These are phyloP conservation scores for Eubucco bourcierii DNA, from an alignment of 2,113 vertebrate genomes.

Conservation along the genomic window DNA sequence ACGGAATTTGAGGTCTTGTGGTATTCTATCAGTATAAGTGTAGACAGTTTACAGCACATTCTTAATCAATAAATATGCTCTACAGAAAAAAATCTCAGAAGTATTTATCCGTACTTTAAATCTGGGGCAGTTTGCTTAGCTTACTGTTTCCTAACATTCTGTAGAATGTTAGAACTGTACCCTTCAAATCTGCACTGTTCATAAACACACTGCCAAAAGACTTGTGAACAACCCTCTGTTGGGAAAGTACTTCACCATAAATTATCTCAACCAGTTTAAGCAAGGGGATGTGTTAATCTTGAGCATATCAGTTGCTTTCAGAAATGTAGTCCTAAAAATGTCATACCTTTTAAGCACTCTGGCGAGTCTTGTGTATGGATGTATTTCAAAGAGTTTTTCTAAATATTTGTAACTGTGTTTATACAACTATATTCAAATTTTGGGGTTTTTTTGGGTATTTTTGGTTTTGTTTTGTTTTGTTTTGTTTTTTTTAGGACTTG, in stretches of 20 bases:
- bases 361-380: not conserved
- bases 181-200: not conserved
- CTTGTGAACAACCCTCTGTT: not conserved
- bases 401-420: not conserved
- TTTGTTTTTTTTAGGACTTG: slow-evolving; percentile 70
- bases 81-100: not conserved
- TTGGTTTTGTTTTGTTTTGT: not conserved
- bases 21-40: not conserved
- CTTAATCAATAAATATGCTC: not conserved
- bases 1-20: not conserved
- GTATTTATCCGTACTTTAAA: not conserved
- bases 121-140: not conserved
- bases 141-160: not conserved
- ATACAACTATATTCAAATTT: not conserved
- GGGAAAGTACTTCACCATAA: not conserved
- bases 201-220: not conserved
- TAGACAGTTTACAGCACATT: not conserved
- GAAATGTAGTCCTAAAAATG: not conserved
- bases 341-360: not conserved
- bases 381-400: not conserved
- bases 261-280: not conserved
- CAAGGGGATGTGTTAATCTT: not conserved
- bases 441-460: not conserved
- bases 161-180: not conserved
- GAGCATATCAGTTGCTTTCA: not conserved